A percentile compares a stretch with the other conserved stretches of the same genome.
phyloP scores from a whole-genome alignment of 2,888 invertebrate genomes.

The Pomacea canaliculata region DNA sequence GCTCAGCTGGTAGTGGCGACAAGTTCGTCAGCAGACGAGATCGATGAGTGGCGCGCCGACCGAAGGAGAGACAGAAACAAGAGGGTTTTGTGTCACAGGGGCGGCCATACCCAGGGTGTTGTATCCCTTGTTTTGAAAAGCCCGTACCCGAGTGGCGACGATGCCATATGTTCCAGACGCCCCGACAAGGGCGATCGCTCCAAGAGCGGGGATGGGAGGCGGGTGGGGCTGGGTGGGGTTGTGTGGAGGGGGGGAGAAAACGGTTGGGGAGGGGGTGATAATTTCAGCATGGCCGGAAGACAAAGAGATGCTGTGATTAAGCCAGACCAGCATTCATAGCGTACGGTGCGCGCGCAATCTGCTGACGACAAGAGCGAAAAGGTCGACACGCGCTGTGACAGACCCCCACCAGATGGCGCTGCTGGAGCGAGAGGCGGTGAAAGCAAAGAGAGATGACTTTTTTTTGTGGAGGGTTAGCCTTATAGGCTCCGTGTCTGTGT shows the following conservation, averaged over 20 bases:
- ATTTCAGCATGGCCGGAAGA: background rate
- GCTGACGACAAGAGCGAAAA: slow-evolving; percentile 8
- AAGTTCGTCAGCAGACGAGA: no score
- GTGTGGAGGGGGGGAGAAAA: no score
- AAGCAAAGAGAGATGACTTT: background rate
- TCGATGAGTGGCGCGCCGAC: no score
- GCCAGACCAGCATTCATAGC: slow-evolving; percentile 10
- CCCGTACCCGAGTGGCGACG: background rate
- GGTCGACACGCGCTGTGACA: slow-evolving; percentile 9
- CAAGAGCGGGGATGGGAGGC: no score
- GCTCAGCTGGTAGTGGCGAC: no score
- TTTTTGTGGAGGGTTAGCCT: background rate
- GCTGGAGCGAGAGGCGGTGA: background rate
- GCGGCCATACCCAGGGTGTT: no score
- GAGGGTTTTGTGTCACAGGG: no score
- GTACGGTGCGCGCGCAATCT: slow-evolving; percentile 14
- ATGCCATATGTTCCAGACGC: background rate
- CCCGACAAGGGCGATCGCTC: background rate
- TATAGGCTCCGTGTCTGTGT: background rate
- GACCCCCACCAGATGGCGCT: slow-evolving; percentile 6
- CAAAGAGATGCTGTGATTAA: slow-evolving; percentile 24
- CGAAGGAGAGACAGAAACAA: no score
- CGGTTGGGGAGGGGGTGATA: no score
- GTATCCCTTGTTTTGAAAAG: background rate
- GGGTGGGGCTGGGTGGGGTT: no score